Conservation (phyloP, 2,113 vertebrate species). For the Cryptotis parvus region DNA sequence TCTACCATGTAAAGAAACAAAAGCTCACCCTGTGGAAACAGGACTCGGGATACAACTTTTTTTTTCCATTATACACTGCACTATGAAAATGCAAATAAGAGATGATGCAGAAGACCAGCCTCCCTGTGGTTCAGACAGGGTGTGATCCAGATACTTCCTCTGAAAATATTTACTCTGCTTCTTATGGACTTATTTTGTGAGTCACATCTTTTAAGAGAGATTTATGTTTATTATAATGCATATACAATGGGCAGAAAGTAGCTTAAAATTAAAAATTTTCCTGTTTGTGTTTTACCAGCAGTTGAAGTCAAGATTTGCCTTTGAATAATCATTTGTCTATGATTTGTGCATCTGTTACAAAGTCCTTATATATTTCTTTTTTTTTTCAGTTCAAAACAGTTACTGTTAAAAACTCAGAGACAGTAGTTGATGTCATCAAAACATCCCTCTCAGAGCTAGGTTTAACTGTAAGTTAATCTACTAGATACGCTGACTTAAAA, state of each 20-base stretch:
- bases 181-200: not conserved
- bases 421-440: constrained; percentile 91
- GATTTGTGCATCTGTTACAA: constrained; percentile 61
- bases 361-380: constrained; percentile 70
- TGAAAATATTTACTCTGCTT: not conserved
- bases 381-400: constrained; percentile 93
- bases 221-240: not conserved
- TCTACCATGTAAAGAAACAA: constrained; percentile 20
- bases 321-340: constrained; percentile 32
- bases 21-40: not conserved
- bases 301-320: constrained; percentile 30
- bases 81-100: not conserved
- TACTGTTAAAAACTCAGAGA: constrained; percentile 93
- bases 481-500: constrained; percentile 44
- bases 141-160: not conserved
- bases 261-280: not conserved
- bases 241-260: not conserved
- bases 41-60: not conserved
- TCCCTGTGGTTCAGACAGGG: not conserved
- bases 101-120: not conserved
- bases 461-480: constrained; percentile 43
- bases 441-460: too few relatives aligned
- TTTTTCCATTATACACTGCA: not conserved
- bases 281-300: not conserved
- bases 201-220: constrained; percentile 11